A percentile compares a stretch with the other conserved stretches of the same genome.
phyloP scores from a whole-genome alignment of 2,797 vertebrate species.

The Clangula hyemalis region DNA sequence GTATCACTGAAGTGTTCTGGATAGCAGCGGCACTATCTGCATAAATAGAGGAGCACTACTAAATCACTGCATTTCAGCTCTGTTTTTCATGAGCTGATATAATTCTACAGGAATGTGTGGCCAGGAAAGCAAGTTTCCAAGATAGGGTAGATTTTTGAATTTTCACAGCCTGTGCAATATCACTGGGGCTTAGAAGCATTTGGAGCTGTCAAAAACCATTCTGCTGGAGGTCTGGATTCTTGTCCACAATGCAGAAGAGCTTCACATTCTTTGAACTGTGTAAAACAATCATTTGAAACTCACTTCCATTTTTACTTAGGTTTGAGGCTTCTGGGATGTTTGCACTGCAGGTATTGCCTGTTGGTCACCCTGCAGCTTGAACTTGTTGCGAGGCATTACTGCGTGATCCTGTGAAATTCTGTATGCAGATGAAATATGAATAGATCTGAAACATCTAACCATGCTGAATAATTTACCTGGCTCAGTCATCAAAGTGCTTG shows the following conservation, averaged over 20 bases:
- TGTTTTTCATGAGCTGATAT: background rate
- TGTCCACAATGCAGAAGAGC: background rate
- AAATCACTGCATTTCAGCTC: background rate
- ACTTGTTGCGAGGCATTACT: background rate
- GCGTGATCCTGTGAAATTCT: background rate
- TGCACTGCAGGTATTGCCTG: background rate
- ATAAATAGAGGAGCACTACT: background rate
- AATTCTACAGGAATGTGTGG: background rate
- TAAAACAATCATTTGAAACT: background rate
- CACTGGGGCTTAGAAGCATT: background rate
- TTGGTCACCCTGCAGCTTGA: background rate
- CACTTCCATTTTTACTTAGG: background rate
- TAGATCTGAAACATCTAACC: background rate
- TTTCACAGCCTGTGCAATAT: background rate
- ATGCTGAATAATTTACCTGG: conserved; percentile 5
- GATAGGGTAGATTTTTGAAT: background rate
- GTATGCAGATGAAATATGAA: background rate
- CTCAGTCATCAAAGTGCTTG: background rate
- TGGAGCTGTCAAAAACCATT: background rate
- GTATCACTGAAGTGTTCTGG: background rate
- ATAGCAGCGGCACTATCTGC: background rate
- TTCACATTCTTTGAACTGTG: background rate
- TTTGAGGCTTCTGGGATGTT: background rate
- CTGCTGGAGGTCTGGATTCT: background rate
- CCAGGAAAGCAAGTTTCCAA: conserved; percentile 1